Conservation (phyloP, 2,888 invertebrate genomes). For the Geotrupes spiniger region DNA sequence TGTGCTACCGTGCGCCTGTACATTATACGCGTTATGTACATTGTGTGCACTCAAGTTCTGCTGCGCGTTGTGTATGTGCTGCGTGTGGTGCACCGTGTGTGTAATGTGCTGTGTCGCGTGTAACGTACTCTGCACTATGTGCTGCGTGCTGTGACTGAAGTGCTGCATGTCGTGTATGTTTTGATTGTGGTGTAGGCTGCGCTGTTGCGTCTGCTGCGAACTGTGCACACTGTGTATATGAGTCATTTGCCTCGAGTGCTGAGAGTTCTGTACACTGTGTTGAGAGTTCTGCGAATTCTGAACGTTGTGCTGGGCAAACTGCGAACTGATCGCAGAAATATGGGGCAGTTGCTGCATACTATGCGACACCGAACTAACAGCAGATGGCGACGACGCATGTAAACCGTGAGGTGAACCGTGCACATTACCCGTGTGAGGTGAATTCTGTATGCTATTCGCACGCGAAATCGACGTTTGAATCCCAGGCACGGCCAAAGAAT, state of each 20-base stretch:
- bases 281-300: conserved; percentile 5
- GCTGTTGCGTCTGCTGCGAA: conserved; percentile 1
- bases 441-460: not conserved
- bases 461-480: not conserved
- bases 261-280: conserved; percentile 8
- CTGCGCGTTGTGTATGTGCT: conserved; percentile 11
- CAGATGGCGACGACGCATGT: not conserved
- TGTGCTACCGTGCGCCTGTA: conserved; percentile 28
- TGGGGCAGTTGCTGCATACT: not conserved
- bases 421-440: not conserved
- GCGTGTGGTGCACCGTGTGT: conserved; percentile 26
- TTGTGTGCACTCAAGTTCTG: conserved; percentile 9
- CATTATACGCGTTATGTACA: conserved; percentile 12
- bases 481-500: too few species aligned
- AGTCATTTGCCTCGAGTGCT: conserved; percentile 12
- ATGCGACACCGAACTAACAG: not conserved
- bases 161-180: conserved; percentile 15
- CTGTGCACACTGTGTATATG: not conserved
- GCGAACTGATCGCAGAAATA: not conserved
- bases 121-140: conserved; percentile 17
- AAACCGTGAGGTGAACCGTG: not conserved
- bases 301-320: conserved; percentile 5
- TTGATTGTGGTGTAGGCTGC: conserved; percentile 8
- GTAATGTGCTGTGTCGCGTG: conserved; percentile 26
- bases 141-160: conserved; percentile 19